These are phyloP conservation scores for Acridotheres tristis DNA, from an alignment of 2,797 vertebrate species.

Conservation along the genomic window DNA sequence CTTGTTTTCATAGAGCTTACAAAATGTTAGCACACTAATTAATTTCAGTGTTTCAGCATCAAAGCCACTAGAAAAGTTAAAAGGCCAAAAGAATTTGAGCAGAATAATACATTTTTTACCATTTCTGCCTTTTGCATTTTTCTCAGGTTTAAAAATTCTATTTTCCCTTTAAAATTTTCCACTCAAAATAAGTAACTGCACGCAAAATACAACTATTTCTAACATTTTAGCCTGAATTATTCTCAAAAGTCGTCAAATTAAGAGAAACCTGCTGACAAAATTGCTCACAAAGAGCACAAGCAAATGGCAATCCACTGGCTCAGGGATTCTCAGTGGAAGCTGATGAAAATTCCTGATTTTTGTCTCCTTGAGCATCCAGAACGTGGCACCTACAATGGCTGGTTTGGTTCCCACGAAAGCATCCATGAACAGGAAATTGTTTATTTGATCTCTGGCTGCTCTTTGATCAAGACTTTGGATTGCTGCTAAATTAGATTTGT, in stretches of 20 bases:
- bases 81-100: neutral
- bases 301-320: neutral
- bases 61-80: neutral
- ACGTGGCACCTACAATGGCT: neutral
- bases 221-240: neutral
- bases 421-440: neutral
- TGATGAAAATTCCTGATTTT: neutral
- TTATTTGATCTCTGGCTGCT: neutral
- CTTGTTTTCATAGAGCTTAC: neutral
- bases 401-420: neutral
- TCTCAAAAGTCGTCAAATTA: neutral
- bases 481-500: neutral
- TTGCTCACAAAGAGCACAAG: neutral
- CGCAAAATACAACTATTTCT: accelerated
- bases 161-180: neutral
- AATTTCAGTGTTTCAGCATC: neutral
- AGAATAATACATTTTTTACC: neutral
- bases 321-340: neutral
- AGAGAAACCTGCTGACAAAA: neutral
- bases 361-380: neutral
- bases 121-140: neutral
- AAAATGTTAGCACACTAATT: slow-evolving; percentile 20
- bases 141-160: neutral
- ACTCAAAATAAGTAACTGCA: neutral
- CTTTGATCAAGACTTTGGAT: neutral